Base-by-base conservation (phyloP, 2,797 vertebrate genomes). In the Arctocebus calabarensis region DNA sequence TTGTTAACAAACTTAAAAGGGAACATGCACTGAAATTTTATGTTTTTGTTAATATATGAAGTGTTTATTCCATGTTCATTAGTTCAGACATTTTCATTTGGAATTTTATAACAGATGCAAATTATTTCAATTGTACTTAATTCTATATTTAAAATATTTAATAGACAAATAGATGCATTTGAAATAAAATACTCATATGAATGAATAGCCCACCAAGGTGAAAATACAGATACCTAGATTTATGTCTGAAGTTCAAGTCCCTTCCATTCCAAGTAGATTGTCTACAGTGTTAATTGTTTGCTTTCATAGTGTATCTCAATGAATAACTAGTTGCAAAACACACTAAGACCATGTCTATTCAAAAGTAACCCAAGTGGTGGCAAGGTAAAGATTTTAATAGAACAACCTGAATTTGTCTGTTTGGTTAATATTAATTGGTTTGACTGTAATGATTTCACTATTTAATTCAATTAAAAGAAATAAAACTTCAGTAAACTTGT, bases 391-490 rank as follows among this genome's bases (percentile, higher is more conserved):
- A 61, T 55, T 75, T 89, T 86, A 45, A 77, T 12, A 55, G 43
- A 43, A 43, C 14, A 64, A 40, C 14, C 27, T 64, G 2, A 14
- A 7, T 61, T 84, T 81, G 1, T 88, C 17, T 89, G 25, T 59
- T 68, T 70, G 19, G 27, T 70, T 9, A 57, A n/a, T 45, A 45
- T 82, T 45, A 82, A 57, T 75, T 86, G 2, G 22, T 66, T 88
- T 32, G 25, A 59, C 55, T 57, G 8, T 57, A 61, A 55, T 86
- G 40, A 85, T 20, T 70, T 82, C 40, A 68, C 48, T 22, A 52
- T 27, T 57, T 59, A 64, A 66, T 86, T 90, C 19, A 40, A 86
- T 90, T 85, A 27, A 78, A 90, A 86, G 5, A 64, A 84, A 73
- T 84, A 84, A 87, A 92, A 71, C 4, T 43, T 90, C 45, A 7